These are phyloP conservation scores for Campoplex nolae DNA, from an alignment of 2,888 invertebrate genomes.

Conservation along the genomic window DNA sequence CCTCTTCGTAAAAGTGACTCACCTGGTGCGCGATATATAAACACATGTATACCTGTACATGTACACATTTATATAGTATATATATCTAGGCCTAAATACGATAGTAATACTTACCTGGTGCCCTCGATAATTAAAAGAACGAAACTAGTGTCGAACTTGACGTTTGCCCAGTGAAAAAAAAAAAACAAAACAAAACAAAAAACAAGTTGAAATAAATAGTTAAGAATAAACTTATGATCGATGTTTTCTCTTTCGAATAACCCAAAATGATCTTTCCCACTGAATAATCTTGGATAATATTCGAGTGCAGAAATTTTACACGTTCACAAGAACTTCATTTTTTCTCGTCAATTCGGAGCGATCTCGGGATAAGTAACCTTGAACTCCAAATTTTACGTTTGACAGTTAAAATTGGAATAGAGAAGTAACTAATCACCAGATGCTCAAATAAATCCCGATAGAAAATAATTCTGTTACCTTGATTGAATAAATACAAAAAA, in stretches of 20 bases:
- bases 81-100: slow-evolving; percentile 11
- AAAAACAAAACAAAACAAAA: not conserved
- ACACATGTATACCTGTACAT: slow-evolving; percentile 29
- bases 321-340: not conserved
- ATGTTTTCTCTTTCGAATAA: not conserved
- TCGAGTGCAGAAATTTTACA: not conserved
- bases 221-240: not conserved
- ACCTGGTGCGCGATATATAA: slow-evolving; percentile 66
- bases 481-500: not conserved
- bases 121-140: slow-evolving; percentile 16
- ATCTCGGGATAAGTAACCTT: slow-evolving; percentile 35
- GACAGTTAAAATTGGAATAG: not conserved
- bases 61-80: slow-evolving; percentile 5
- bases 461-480: not conserved
- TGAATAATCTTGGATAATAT: not conserved
- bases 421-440: not conserved
- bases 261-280: not conserved
- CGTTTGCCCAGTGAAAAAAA: not conserved
- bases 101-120: slow-evolving; percentile 16
- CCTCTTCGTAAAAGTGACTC: slow-evolving; percentile 59
- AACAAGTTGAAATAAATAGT: not conserved
- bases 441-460: not conserved
- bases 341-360: not conserved
- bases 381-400: slow-evolving; percentile 33
- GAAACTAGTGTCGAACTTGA: slow-evolving; percentile 1